Base-by-base conservation (phyloP, 2,113 vertebrate species). In the Psilopsiagon aurifrons region DNA sequence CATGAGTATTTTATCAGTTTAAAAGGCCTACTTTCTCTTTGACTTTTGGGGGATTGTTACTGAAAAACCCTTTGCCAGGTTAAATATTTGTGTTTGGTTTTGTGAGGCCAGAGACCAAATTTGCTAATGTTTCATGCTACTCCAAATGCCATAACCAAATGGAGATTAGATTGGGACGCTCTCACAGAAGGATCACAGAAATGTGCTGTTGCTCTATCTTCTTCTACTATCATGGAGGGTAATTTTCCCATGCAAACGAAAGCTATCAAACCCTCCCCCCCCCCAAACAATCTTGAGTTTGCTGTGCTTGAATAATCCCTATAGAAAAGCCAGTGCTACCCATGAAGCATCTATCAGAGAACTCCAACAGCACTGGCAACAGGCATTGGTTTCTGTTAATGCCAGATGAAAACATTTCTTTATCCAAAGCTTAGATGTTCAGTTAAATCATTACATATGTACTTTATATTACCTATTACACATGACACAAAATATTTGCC, bases 401-500 rank as follows among this genome's bases (percentile, higher is more conserved):
- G 70, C 88, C 95, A 97, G 89, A 97, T 87, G 85, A 96, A 97
- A 94, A 85, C 43, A 44, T 69, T 51, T 73, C 83, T 88, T 94
- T 94, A 83, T 94, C 85, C 90, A 86, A 78, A 87, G 86, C 88
- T 97, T 94, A 96, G 91, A 94, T 63, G 84, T 94, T 89, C 69
- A 49, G 89, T 77, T 97, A 96, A 97, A 94, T 94, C 88, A 82
- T 86, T 90, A 63, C 96, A 95, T 51, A 90, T 96, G 97, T 83
- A 93, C 84, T 96, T 92, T 91, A 85, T 87, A 89, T 90, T 96
- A 96, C 95, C 95, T 97, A 96, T 97, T 97, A 97, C 96, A 96
- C 94, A 97, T 2, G 2, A 94, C 86, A 83, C 60, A 85, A 97
- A 97, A 87, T 94, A 97, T 97, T 97, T 47, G 95, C 39, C 96